Conservation (phyloP, 1,140 invertebrate genomes). For the Diploscapter pachys region DNA sequence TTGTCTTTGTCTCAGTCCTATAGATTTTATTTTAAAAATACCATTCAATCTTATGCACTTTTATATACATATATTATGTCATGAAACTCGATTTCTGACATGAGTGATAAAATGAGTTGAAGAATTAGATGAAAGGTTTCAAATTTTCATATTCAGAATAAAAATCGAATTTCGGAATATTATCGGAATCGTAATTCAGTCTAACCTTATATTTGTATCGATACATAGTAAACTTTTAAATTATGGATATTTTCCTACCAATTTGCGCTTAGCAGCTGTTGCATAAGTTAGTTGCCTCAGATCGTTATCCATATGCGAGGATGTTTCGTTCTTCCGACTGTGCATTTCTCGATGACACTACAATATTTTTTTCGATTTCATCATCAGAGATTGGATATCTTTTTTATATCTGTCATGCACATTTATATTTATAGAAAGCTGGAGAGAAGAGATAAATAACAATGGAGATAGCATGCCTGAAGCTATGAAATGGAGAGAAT, state of each 20-base stretch:
- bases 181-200: neutral
- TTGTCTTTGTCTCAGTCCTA: too few relatives aligned
- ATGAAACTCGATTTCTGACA: too few relatives aligned
- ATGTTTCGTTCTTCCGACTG: constrained; percentile 52
- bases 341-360: constrained; percentile 59
- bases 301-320: constrained; percentile 41
- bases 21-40: too few relatives aligned
- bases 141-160: neutral
- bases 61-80: too few relatives aligned
- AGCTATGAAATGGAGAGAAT: constrained; percentile 1
- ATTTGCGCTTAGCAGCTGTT: constrained; percentile 53
- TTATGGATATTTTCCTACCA: constrained; percentile 25
- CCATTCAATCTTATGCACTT: too few relatives aligned
- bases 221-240: constrained; percentile 1
- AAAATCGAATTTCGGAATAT: constrained; percentile 1
- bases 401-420: neutral
- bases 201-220: neutral
- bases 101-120: constrained; percentile 9
- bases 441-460: neutral
- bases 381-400: neutral
- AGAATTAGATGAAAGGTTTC: constrained; percentile 1
- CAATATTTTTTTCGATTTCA: neutral
- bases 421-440: neutral
- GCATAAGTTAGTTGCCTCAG: constrained; percentile 55
- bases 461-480: constrained; percentile 10